phyloP scores from a whole-genome alignment of 2,888 invertebrate species.

The Orthosia gothica region DNA sequence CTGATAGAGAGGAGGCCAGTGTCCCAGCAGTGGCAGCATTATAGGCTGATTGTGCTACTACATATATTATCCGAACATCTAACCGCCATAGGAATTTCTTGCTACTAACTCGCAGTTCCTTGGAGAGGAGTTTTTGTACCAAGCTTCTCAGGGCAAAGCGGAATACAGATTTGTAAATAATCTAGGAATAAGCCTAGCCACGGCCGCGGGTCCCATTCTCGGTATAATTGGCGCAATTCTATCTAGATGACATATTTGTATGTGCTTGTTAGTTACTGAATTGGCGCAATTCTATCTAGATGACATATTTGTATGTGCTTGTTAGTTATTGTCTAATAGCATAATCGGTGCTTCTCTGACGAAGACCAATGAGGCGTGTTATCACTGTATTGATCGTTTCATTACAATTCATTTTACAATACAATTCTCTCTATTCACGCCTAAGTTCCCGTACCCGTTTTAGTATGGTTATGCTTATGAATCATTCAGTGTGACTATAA shows the following conservation, averaged over 20 bases:
- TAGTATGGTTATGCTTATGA: too few species aligned
- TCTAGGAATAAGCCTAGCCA: too few species aligned
- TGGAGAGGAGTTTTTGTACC: not conserved
- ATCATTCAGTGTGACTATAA: too few species aligned
- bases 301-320: not conserved
- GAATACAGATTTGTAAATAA: not conserved
- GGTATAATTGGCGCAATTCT: not conserved
- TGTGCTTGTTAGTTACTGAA: not conserved
- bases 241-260: not conserved
- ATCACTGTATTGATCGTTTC: conserved; percentile 5
- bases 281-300: not conserved
- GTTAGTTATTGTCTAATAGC: not conserved
- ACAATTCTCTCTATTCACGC: not conserved
- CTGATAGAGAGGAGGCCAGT: too few species aligned
- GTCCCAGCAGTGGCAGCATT: too few species aligned
- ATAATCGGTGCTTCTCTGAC: not conserved
- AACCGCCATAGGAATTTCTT: not conserved
- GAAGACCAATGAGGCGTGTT: conserved; percentile 19
- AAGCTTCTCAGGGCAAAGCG: not conserved
- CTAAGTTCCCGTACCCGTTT: not conserved
- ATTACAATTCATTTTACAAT: not conserved
- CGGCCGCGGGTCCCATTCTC: not conserved
- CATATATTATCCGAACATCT: not conserved
- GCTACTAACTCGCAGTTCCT: not conserved
- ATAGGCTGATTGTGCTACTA: not conserved